Conservation (phyloP, 2,888 invertebrate genomes). For the Muscina levida region DNA sequence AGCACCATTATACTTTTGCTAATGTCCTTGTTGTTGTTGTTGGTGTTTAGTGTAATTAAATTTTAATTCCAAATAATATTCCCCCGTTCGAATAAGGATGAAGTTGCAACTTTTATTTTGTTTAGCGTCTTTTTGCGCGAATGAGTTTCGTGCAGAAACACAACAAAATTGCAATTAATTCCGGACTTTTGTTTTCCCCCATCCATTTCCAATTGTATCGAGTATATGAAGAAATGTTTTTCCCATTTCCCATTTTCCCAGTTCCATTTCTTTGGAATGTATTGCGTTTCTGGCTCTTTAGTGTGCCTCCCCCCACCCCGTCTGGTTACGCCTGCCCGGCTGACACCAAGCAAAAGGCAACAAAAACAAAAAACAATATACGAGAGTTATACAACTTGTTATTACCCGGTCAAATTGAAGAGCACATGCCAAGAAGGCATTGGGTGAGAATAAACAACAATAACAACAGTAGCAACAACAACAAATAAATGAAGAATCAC, state of each 20-base stretch:
- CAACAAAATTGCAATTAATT: constrained; percentile 39
- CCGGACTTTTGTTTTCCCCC: constrained; percentile 22
- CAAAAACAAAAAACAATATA: too few species aligned
- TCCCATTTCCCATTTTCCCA: background rate
- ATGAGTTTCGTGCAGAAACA: background rate
- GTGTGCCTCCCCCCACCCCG: background rate
- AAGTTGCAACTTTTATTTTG: constrained; percentile 34
- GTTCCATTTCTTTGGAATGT: background rate
- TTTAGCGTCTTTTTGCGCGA: background rate
- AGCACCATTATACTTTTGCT: too few species aligned
- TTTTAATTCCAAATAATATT: constrained; percentile 19
- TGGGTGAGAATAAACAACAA: background rate
- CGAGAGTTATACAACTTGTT: constrained; percentile 8
- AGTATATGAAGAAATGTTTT: constrained; percentile 3
- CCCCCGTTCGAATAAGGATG: background rate
- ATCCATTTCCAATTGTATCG: background rate
- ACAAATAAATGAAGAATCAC: background rate
- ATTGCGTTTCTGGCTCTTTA: background rate
- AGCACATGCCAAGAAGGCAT: constrained; percentile 18
- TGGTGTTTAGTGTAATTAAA: constrained; percentile 9
- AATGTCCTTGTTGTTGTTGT: too few species aligned
- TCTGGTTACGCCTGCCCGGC: background rate
- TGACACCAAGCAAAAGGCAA: too few species aligned
- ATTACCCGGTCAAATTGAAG: constrained; percentile 50
- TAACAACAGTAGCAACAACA: background rate